Base-by-base conservation (phyloP, 2,113 vertebrate species). In the Perognathus longimembris region DNA sequence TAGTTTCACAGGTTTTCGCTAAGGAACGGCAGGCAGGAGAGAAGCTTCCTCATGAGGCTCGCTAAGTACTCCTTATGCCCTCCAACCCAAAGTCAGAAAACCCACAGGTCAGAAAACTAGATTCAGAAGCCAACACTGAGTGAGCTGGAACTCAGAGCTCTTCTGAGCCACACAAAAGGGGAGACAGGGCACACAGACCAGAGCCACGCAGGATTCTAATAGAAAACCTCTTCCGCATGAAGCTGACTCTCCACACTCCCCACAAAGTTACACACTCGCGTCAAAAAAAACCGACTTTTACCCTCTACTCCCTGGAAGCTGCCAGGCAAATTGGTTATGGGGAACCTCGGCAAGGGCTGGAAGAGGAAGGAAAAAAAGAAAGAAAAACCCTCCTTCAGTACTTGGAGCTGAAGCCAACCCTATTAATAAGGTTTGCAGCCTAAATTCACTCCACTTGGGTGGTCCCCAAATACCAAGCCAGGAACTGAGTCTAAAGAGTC, bases 401-500 rank as follows among this genome's bases (percentile, higher is more conserved):
- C 84, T 30, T 63, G 87, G 59, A 90, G 91, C 73, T 63, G 61
- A 86, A 93, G 89, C 89, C 89, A 93, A 89, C 7, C 26, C 69
- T 94, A 93, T 93, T 89, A 84, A 95, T 73, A 93, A 40, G 67
- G 70, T 90, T 90, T 93, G 76, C 28, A 86, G 89, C 79, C 90
- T 84, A 63, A 93, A 94, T 69, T 93, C 89, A 59, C 36, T 90
- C 92, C 63, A 61, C 40, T 59, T 93, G 94, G 92, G 95, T 96
- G 94, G 94, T 84, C 92, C 21, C 74, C 50, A 90, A 93, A 34
- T 61, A 89, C 28, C 67, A 82, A 83, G 83, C 92, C 92, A 96
- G 95, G 89, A 96, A 86, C 90, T 85, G 42, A 91, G 80, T 91
- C 88, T 92, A 89, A 95, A 96, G 94, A 77, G 87, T 93, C 92